These are phyloP conservation scores for Mercenaria mercenaria DNA, from an alignment of 1,140 invertebrate species.

Conservation along the genomic window DNA sequence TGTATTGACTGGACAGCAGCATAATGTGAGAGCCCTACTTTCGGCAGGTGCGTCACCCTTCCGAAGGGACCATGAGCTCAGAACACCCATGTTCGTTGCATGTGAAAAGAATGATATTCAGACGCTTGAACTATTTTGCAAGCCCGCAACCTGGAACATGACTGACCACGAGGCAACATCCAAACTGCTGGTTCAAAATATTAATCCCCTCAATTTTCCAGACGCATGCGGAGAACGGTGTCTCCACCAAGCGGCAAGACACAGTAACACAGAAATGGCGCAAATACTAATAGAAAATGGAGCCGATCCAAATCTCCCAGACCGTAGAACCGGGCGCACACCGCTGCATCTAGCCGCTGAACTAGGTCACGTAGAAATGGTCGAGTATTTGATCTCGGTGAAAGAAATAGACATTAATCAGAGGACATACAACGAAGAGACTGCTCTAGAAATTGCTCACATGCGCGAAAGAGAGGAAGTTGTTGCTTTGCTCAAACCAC, in stretches of 20 bases:
- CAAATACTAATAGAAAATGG: background rate
- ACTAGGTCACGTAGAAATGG: background rate
- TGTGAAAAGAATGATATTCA: background rate
- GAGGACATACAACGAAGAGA: background rate
- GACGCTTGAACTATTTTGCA: background rate
- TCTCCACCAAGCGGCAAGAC: constrained; percentile 3
- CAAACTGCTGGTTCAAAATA: background rate
- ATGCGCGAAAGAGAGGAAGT: background rate
- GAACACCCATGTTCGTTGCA: background rate
- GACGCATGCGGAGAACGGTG: background rate
- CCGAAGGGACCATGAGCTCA: background rate
- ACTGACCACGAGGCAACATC: background rate
- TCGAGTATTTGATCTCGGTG: background rate
- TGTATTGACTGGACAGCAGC: constrained; percentile 1
- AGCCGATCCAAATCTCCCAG: constrained; percentile 7
- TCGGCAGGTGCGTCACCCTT: background rate
- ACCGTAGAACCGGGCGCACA: constrained; percentile 35
- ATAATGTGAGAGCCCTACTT: constrained; percentile 2
- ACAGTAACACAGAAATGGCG: background rate
- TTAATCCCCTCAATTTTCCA: background rate
- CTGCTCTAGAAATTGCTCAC: constrained; percentile 22
- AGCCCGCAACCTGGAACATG: background rate
- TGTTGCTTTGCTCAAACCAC: constrained; percentile 7
- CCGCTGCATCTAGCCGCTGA: constrained; percentile 7
- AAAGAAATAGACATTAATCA: background rate